These are phyloP conservation scores for Quadroppia sp. DNA, from an alignment of 2,888 invertebrate species.

Conservation along the genomic window DNA sequence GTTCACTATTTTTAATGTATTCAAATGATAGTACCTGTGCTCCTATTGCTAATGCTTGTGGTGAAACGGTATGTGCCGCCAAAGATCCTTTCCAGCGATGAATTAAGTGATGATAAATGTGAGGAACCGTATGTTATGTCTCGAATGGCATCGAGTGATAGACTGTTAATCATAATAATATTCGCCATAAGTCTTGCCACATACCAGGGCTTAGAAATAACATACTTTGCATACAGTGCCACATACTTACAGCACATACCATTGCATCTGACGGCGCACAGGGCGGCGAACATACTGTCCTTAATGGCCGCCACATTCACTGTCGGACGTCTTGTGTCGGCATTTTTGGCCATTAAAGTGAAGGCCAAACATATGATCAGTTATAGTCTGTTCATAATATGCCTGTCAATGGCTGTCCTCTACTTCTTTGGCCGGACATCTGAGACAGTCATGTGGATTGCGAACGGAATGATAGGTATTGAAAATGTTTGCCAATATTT, in stretches of 20 bases:
- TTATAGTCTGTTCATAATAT: slow-evolving; percentile 1
- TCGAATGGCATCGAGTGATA: neutral
- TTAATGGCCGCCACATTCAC: slow-evolving; percentile 20
- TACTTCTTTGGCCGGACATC: neutral
- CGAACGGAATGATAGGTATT: neutral
- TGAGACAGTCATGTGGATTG: neutral
- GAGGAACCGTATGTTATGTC: neutral
- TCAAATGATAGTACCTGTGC: neutral
- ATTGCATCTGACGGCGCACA: neutral
- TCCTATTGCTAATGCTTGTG: slow-evolving; percentile 11
- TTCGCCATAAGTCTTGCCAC: neutral
- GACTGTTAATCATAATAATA: neutral
- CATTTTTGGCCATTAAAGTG: neutral
- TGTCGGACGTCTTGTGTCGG: neutral
- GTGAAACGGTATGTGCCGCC: neutral
- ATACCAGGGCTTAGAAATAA: neutral
- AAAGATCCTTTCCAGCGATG: neutral
- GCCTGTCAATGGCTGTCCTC: neutral
- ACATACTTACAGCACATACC: neutral
- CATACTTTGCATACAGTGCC: neutral
- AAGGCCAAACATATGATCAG: neutral
- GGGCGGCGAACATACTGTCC: neutral
- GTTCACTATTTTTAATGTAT: neutral
- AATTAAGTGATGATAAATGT: neutral
- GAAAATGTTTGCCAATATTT: too few relatives aligned